Evolutionary conservation across 2,888 invertebrate species (phyloP).

Genomic region (Diaphora mendica): DNA sequence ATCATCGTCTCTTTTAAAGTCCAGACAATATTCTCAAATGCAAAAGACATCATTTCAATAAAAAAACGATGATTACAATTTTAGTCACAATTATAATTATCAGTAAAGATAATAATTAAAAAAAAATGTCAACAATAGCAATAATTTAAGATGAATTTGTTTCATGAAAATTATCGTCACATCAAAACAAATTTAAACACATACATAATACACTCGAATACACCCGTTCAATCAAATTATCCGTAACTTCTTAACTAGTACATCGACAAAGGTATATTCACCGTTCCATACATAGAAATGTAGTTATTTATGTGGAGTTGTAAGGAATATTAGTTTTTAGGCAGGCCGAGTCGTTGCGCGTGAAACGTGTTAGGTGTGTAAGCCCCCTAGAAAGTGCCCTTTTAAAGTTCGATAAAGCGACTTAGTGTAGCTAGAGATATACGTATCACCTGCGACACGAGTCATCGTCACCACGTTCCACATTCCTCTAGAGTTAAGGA

Average conservation of each 20-base stretch:
- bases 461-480: conserved; percentile 65
- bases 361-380: conserved; percentile 55
- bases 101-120: no score
- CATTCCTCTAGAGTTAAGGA: conserved; percentile 83
- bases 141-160: no score
- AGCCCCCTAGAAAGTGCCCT: conserved; percentile 80
- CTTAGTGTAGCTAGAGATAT: conserved; percentile 53
- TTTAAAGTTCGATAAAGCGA: conserved; percentile 64
- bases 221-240: neutral
- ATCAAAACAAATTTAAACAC: no score
- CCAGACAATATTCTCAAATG: no score
- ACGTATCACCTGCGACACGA: conserved; percentile 42
- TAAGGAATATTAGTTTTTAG: neutral
- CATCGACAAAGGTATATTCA: neutral
- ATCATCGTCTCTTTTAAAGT: no score
- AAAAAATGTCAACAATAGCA: no score
- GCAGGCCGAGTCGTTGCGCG: conserved; percentile 21
- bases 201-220: neutral
- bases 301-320: neutral
- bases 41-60: no score
- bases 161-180: no score
- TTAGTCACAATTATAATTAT: no score
- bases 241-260: neutral
- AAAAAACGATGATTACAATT: no score
- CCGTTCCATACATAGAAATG: neutral